Percentiles rank a stretch among this genome's conserved stretches.
These are phyloP conservation scores for Phoxinus phoxinus DNA, from an alignment of 2,113 vertebrate genomes.

Conservation along the genomic window DNA sequence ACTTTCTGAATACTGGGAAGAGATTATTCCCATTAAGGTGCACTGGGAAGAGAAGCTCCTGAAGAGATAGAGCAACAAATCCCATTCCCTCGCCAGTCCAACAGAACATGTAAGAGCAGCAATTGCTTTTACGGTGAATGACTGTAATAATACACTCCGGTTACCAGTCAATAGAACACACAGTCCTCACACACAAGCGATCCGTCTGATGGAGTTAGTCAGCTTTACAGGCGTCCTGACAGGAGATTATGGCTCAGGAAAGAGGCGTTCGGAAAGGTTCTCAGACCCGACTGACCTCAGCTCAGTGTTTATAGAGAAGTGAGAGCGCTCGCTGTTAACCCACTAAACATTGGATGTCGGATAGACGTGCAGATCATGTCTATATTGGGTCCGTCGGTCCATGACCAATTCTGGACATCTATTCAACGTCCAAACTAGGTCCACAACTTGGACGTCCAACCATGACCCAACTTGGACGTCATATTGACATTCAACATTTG, in stretches of 20 bases:
- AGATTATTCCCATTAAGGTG: slow-evolving; percentile 14
- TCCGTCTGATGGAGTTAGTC: slow-evolving; percentile 24
- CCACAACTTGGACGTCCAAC: too few species aligned
- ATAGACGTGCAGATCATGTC: too few species aligned
- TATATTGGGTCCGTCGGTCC: too few species aligned
- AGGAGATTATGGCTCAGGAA: slow-evolving; percentile 34
- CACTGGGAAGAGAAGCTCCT: neutral
- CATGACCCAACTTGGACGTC: too few species aligned
- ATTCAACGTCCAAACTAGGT: too few species aligned
- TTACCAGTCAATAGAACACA: slow-evolving; percentile 21
- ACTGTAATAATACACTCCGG: slow-evolving; percentile 39
- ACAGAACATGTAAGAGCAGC: slow-evolving; percentile 33
- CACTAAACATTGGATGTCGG: too few species aligned
- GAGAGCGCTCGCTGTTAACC: too few species aligned
- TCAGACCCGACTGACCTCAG: slow-evolving; percentile 17
- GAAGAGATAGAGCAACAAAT: slow-evolving; percentile 20
- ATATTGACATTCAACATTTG: too few species aligned
- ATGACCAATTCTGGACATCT: too few species aligned
- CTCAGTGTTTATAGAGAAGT: neutral
- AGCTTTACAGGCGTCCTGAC: neutral
- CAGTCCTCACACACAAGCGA: neutral
- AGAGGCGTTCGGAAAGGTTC: slow-evolving; percentile 12
- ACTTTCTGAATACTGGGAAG: neutral
- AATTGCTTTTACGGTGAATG: slow-evolving; percentile 21
- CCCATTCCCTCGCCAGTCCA: slow-evolving; percentile 7